These are phyloP conservation scores for Sussaba pulchella DNA, from an alignment of 2,888 invertebrate species.

Conservation along the genomic window DNA sequence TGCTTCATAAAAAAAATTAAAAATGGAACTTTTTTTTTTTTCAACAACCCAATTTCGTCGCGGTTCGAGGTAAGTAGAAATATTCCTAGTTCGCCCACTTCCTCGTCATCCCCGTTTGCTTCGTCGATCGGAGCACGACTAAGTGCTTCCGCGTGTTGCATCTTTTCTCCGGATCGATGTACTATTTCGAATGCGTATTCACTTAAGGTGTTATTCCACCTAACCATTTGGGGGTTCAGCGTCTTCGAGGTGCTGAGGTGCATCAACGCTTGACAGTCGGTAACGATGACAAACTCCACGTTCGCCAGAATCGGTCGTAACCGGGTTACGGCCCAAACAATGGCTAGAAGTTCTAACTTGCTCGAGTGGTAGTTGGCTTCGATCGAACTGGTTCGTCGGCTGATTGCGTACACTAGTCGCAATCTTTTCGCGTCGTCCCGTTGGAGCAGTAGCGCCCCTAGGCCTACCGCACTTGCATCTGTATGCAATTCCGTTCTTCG, in stretches of 20 bases:
- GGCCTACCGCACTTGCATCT: too few species aligned
- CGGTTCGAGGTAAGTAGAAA: too few species aligned
- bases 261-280: background rate
- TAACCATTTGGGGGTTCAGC: background rate
- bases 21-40: too few species aligned
- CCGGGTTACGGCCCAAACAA: background rate
- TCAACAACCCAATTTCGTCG: too few species aligned
- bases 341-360: constrained; percentile 47
- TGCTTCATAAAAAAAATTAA: too few species aligned
- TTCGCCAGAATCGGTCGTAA: constrained; percentile 7
- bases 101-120: background rate
- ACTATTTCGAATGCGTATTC: constrained; percentile 62
- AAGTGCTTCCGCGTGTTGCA: constrained; percentile 65
- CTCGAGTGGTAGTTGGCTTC: constrained; percentile 71
- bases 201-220: background rate
- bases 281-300: constrained; percentile 61
- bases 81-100: too few species aligned
- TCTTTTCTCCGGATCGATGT: too few species aligned
- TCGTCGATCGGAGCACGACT: background rate
- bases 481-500: constrained; percentile 40
- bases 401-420: constrained; percentile 52
- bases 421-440: too few species aligned
- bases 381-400: constrained; percentile 67
- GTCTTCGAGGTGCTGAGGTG: constrained; percentile 3
- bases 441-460: too few species aligned